Base-by-base conservation (phyloP, 2,888 invertebrate genomes). In the Octonoba sinensis region DNA sequence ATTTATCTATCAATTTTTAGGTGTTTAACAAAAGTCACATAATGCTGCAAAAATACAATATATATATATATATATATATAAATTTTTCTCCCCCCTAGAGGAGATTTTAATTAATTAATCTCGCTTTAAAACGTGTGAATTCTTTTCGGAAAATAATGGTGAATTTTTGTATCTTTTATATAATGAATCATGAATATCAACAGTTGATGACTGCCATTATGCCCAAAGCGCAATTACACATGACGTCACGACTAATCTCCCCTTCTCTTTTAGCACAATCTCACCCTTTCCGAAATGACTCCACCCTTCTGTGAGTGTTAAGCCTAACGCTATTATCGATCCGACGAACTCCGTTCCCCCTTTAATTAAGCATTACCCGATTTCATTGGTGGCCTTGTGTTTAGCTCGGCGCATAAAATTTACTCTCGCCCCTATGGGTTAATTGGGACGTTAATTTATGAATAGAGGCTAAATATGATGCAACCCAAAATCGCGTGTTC, bases 361-460 rank as follows among this genome's bases (percentile, higher is more conserved):
- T 54, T 82, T 75, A 82, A 75, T 82, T 75, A 82, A 71, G 75
- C 69, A 66, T 64, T 57, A 69, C 74, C 47, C 57, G 54, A 57
- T 82, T 75, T 75, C 82, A 82, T 82, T 82, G 82, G 82, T 44
- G 64, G 65, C 59, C 82, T 65, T 65, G 56, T 69, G 82, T 75
- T 69, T 70, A 46, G 49, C 4, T 24, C 49, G 51, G 51, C 56
- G 69, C 75, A 70, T 74, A 70, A 70, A 57, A 75, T 75, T 71
- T 70, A 12, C 24, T 56, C 71, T 22, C 59, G 46, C 69, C 73
- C 62, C 66, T 44, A 67, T 69, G 51, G 59, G 57, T 75, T 82
- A 75, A 82, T 82, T 82, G 81, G 60, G n/a, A 65, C 22, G 82
- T 82, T 82, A 74, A 82, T 71, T 82, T 81, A 81, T 81, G 79